Evolutionary conservation across 1,140 invertebrate species (phyloP), one percentile per base, ranked within the genome.

Genomic region (Drosophila kanapiae): DNA sequence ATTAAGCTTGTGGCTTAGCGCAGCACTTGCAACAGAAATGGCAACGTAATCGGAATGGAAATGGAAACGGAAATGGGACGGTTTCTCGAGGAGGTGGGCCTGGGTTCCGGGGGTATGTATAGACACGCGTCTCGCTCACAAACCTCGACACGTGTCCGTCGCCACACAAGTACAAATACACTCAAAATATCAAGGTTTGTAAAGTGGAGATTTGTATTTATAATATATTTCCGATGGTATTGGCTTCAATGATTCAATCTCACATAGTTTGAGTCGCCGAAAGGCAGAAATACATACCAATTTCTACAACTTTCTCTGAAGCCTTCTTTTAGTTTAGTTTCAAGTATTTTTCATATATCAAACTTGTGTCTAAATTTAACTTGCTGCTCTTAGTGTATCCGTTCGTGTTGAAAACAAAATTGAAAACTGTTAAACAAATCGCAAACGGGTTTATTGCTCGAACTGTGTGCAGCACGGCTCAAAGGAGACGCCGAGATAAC

Each of bases 371-470:
- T 31, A 54, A 54, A 33, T 4, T 7, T 13, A 27, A 38, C 1
- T 0, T 14, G 4, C 38, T 61, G 11, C 13, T 65, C 16, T n/a
- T 9, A 65, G 57, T 65, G 62, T 61, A 65, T 10, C 9, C 8
- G 27, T 40, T 62, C 23, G 84, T 82, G 85, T 78, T 88, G 85
- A 85, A 85, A 90, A 79, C 80, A 69, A 90, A 90, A 90, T 90
- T 90, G 85, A 90, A 90, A 90, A 90, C 85, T 85, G 85, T 90
- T 90, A 82, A 90, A 85, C 84, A 90, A 90, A 90, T 90, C 85
- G 85, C 85, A 79, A 79, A 78, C 75, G 76, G 90, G 75, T 90
- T 80, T 80, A 77, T 80, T 60, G 82, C 59, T 67, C 11, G 58
- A 56, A 64, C 18, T 16, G 68, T 78, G 51, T 31, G 53, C 51